Evolutionary conservation across 2,797 vertebrate genomes (phyloP).

Genomic region (Carapus acus): DNA sequence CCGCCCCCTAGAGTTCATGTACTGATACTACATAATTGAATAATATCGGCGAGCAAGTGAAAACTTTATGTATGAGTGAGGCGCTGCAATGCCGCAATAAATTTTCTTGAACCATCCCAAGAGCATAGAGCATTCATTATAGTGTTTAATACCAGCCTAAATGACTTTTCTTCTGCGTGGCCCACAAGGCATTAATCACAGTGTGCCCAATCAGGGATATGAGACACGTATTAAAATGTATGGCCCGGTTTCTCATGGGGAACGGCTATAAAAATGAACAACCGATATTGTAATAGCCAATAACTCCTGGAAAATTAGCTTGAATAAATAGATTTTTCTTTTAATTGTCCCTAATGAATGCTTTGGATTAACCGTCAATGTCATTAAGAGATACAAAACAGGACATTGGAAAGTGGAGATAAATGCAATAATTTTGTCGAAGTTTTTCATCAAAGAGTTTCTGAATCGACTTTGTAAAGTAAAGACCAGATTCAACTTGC

Average conservation of each 20-base stretch:
- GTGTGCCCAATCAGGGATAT: conserved; percentile 49
- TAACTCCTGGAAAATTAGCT: conserved; percentile 58
- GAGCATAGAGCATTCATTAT: conserved; percentile 51
- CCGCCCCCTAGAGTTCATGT: conserved; percentile 45
- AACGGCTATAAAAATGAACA: conserved; percentile 43
- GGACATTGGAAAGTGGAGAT: conserved; percentile 51
- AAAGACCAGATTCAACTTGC: too few species aligned
- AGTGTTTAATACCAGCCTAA: conserved; percentile 49
- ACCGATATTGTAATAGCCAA: conserved; percentile 54
- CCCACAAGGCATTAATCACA: conserved; percentile 58
- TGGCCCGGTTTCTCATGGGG: conserved; percentile 40
- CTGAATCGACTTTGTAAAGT: too few species aligned
- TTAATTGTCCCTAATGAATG: conserved; percentile 60
- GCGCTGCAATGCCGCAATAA: conserved; percentile 35
- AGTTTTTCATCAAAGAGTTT: conserved; percentile 48
- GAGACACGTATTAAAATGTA: conserved; percentile 49
- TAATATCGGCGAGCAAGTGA: conserved; percentile 18
- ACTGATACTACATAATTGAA: conserved; percentile 5
- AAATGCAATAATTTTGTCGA: conserved; percentile 55
- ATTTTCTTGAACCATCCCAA: conserved; percentile 32
- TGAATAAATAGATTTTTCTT: conserved; percentile 56
- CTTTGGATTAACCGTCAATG: conserved; percentile 57
- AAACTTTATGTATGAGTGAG: conserved; percentile 25
- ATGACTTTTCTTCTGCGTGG: conserved; percentile 47
- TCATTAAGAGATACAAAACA: conserved; percentile 19